Evolutionary conservation across 2,113 vertebrate species (phyloP).

Genomic region (Odocoileus virginianus): DNA sequence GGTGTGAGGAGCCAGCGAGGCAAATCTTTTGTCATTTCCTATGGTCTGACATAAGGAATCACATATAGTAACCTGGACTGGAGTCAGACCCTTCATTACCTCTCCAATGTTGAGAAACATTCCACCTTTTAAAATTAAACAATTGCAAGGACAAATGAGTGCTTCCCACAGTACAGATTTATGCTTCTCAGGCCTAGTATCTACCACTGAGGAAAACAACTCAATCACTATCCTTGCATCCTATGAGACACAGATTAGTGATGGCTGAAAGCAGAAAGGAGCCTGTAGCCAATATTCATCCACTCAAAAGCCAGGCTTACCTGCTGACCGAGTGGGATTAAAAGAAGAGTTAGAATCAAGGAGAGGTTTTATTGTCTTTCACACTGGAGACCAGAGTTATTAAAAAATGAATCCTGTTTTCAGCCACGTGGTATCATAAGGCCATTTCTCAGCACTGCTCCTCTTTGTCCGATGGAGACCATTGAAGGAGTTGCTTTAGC

Average conservation of each 20-base stretch:
- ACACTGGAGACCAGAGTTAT: neutral
- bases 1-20: neutral
- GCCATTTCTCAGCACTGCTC: neutral
- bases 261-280: neutral
- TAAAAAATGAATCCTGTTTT: neutral
- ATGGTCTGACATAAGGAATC: neutral
- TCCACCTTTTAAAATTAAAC: neutral
- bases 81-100: neutral
- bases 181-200: neutral
- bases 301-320: neutral
- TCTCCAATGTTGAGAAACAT: neutral
- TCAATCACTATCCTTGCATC: neutral
- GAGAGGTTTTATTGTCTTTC: neutral
- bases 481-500: neutral
- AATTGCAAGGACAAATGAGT: neutral
- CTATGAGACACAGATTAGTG: neutral
- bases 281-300: neutral
- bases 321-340: neutral
- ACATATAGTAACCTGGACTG: neutral
- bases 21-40: neutral
- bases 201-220: neutral
- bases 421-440: neutral
- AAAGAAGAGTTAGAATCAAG: neutral
- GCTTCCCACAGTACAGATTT: neutral
- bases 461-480: neutral